A percentile compares a stretch with the other conserved stretches of the same genome.
Conservation (phyloP, 2,888 invertebrate species). For the Conistra vaccinii region DNA sequence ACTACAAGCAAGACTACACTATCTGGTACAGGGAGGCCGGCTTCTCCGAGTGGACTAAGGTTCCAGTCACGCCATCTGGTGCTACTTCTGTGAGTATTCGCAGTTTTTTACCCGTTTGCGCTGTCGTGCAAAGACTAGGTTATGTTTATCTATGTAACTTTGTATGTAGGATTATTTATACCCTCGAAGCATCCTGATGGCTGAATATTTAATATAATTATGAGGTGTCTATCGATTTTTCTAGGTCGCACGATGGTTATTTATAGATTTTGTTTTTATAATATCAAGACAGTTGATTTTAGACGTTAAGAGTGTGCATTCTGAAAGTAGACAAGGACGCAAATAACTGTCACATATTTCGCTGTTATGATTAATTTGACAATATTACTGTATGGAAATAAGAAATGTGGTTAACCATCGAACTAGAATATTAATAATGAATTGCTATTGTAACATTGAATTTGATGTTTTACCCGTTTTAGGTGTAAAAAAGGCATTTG, state of each 20-base stretch:
- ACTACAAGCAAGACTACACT: constrained; percentile 98
- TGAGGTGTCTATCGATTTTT: background rate
- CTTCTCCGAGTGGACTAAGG: constrained; percentile 97
- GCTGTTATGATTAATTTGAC: too few relatives aligned
- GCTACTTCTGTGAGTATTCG: constrained; percentile 91
- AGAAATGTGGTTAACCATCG: too few relatives aligned
- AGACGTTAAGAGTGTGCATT: too few relatives aligned
- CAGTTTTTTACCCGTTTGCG: background rate
- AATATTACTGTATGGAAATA: too few relatives aligned
- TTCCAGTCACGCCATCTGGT: constrained; percentile 97
- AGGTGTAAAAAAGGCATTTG: too few relatives aligned
- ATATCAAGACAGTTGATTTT: too few relatives aligned
- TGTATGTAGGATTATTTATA: background rate
- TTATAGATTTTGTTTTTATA: too few relatives aligned
- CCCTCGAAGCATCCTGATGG: background rate
- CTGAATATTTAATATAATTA: background rate
- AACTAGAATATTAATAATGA: too few relatives aligned
- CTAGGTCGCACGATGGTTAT: background rate
- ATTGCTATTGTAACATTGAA: too few relatives aligned
- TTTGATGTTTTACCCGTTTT: too few relatives aligned
- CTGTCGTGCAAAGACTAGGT: background rate
- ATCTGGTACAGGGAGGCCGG: constrained; percentile 98
- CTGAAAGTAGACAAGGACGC: too few relatives aligned
- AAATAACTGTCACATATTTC: too few relatives aligned
- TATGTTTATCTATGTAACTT: background rate